phyloP scores from a whole-genome alignment of 2,888 invertebrate genomes.

The Stictocephala bisonia region DNA sequence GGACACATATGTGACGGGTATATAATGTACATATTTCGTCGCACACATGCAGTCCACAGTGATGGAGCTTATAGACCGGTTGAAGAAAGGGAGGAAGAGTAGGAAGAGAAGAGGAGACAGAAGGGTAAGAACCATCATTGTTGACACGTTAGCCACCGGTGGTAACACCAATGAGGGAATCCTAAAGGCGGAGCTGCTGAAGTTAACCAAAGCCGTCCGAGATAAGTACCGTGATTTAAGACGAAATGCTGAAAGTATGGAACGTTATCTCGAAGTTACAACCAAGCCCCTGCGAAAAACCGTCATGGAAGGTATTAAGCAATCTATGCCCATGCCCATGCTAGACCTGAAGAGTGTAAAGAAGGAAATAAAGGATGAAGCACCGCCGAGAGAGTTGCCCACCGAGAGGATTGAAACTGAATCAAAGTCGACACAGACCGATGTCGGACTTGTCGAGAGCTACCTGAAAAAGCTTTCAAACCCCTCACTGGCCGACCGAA shows the following conservation, averaged over 20 bases:
- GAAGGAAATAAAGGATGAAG: background rate
- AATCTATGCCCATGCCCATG: background rate
- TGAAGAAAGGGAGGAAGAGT: background rate
- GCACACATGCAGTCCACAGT: too few relatives aligned
- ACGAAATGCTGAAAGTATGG: background rate
- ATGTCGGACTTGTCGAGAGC: background rate
- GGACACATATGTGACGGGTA: slow-evolving; percentile 46
- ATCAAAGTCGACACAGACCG: background rate
- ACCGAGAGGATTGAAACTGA: background rate
- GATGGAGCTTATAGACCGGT: background rate
- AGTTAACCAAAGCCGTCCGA: background rate
- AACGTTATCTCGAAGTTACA: background rate
- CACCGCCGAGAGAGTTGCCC: background rate
- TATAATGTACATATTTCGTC: slow-evolving; percentile 12
- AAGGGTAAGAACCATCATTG: background rate
- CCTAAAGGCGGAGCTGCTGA: background rate
- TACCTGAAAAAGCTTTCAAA: background rate
- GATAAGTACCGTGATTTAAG: background rate
- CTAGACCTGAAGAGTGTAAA: background rate
- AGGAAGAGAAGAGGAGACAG: background rate
- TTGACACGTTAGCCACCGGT: background rate
- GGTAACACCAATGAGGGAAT: background rate
- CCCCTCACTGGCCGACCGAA: background rate
- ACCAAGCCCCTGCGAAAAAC: background rate
- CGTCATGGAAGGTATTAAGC: background rate